A percentile compares a stretch with the other conserved stretches of the same genome.
These are phyloP conservation scores for Festucalex cinctus DNA, from an alignment of 2,113 vertebrate species.

Conservation along the genomic window DNA sequence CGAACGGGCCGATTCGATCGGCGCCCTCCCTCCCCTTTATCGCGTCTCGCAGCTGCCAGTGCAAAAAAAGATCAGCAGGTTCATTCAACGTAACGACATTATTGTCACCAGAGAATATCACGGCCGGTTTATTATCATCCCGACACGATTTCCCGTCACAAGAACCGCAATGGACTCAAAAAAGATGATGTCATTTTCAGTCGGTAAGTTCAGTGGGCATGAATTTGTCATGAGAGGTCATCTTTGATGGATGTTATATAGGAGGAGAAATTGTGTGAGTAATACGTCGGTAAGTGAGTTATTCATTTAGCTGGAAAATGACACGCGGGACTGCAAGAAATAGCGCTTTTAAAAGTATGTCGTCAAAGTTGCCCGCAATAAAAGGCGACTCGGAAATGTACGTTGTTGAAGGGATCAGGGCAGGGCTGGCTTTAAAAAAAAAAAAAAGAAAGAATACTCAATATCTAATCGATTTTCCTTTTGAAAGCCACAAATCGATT, in stretches of 20 bases:
- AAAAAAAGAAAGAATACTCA: no score
- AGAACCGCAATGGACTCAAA: no score
- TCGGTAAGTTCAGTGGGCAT: no score
- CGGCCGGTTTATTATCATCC: background rate
- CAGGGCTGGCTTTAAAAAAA: no score
- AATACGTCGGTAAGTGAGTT: background rate
- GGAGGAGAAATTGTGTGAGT: background rate
- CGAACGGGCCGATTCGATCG: constrained; percentile 42
- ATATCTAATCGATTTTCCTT: no score
- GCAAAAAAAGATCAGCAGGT: constrained; percentile 29
- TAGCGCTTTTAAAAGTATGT: constrained; percentile 4
- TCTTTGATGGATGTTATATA: no score
- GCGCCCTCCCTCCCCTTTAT: constrained; percentile 32
- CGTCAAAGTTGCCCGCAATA: constrained; percentile 16
- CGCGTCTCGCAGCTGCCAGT: constrained; percentile 34
- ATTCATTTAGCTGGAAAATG: background rate
- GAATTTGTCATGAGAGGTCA: no score
- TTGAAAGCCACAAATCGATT: no score
- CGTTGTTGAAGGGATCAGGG: no score
- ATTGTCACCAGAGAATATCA: background rate
- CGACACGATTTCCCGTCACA: background rate
- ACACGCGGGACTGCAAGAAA: constrained; percentile 8
- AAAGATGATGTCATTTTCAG: background rate
- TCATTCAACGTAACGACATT: constrained; percentile 16
- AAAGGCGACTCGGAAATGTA: no score